Percentiles rank a stretch among this genome's conserved stretches.
Conservation (phyloP, 2,797 vertebrate genomes). For the Malurus splendens region DNA sequence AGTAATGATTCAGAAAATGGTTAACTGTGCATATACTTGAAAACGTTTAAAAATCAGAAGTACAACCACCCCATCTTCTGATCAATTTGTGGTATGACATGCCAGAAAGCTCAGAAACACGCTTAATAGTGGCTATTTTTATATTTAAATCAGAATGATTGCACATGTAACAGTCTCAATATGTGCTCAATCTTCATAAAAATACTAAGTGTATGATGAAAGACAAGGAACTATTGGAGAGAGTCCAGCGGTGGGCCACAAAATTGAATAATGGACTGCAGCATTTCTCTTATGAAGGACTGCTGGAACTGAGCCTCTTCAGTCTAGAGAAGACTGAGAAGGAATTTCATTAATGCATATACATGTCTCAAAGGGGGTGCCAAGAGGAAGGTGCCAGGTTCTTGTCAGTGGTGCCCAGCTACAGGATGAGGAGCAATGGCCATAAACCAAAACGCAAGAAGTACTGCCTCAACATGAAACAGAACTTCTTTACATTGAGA, state of each 20-base stretch:
- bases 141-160: not conserved
- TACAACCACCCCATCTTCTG: slow-evolving; percentile 19
- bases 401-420: fast-evolving
- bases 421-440: not conserved
- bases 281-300: not conserved
- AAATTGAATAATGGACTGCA: not conserved
- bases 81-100: not conserved
- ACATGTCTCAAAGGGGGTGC: not conserved
- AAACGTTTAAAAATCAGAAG: not conserved
- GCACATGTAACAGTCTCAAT: not conserved
- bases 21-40: not conserved
- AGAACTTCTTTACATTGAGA: fast-evolving
- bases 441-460: not conserved
- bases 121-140: fast-evolving
- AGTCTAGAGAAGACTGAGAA: not conserved
- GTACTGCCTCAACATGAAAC: not conserved
- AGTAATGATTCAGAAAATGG: not conserved
- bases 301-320: not conserved
- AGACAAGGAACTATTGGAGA: not conserved
- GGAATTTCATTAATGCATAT: not conserved
- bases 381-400: not conserved
- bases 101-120: not conserved
- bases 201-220: not conserved
- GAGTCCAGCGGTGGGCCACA: not conserved
- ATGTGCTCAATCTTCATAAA: not conserved